Base-by-base conservation (phyloP, 1,140 invertebrate genomes). In the Melipona quadrifasciata region DNA sequence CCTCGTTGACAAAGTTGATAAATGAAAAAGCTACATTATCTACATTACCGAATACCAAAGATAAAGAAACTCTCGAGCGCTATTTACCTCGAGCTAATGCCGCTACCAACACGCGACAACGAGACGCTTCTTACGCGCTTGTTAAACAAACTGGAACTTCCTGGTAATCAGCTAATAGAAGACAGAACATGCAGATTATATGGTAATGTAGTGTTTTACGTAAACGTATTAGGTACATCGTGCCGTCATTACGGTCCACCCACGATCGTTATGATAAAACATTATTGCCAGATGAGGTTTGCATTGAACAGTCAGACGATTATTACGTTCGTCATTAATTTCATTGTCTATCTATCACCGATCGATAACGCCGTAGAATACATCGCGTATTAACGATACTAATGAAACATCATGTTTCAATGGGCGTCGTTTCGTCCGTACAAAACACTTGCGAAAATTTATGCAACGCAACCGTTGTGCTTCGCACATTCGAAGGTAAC, bases 261-360 rank as follows among this genome's bases (percentile, higher is more conserved):
- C 27, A 47, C 21, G 57, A 27, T 17, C 34, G n/a, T 47, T 61
- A 39, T 61, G 58, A n/a, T 76, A 47, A 64, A 76, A 76, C 31
- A 64, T 61, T 21, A 61, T 61, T 47, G 74, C 24, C 34, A 64
- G 57, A 61, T 27, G 34, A 12, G 74, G 21, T 47, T 47, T 6
- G 31, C 27, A 17, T 39, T 3, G 51, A 57, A 39, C 31, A n/a
- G 14, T 75, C 31, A 17, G 31, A 34, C 58, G 53, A 75, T 75
- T 75, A 61, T 75, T 75, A n/a, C 55, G 31, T 58, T n/a, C 31
- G 31, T 75, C 55, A 47, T 76, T 76, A 76, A 76, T 76, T 61
- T 47, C 57, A 47, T 76, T 64, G 57, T 76, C 34, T 14, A 75
- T 75, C 73, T 58, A 39, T 76, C 34, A 47, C 21, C 31, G 34